Base-by-base conservation (phyloP, 2,797 vertebrate species). In the Tragelaphus eurycerus region DNA sequence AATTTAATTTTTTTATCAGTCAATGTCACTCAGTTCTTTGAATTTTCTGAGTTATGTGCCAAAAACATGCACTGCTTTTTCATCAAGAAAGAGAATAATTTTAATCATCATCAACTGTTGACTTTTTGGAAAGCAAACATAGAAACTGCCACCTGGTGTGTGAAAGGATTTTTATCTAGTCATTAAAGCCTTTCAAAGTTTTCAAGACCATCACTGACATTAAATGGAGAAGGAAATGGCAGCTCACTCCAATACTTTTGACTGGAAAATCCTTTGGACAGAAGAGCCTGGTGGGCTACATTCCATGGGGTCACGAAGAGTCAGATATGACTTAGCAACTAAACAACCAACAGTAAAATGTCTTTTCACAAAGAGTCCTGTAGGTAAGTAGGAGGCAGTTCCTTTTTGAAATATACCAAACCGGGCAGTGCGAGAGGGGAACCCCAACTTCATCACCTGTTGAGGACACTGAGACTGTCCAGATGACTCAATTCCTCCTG, bases 381-480 rank as follows among this genome's bases (percentile, higher is more conserved):
- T 25, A 31, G 2, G 1, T 23, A 12, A 5, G 5, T 21, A 10
- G 19, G 29, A 46, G 55, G n/a, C 55, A 31, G 16, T 2, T 38
- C 43, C 34, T 86, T 81, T 34, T 15, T 15, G 50, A 78, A 31
- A 59, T 17, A 16, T 7, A 7, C 3, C 17, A 13, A 64, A 50
- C 0, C 0, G 1, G n/a, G 21, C 6, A 19, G 10, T 3, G 2
- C 7, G 7, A 27, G 52, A 52, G 57, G 21, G 23, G 34, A 54
- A 19, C 15, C 11, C 13, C 11, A 4, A 15, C 1, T 4, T 29
- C 7, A 10, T 17, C 12, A 4, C 16, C 43, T 8, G 8, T 31
- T 86, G 19, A 81, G 86, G 50, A n/a, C 31, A 46, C 60, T 1
- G 29, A 23, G 31, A 78, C 38, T 1, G 38, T 54, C 29, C 85